Evolutionary conservation across 2,888 invertebrate genomes (phyloP).

Genomic region (Scaptomyza caliginosa): DNA sequence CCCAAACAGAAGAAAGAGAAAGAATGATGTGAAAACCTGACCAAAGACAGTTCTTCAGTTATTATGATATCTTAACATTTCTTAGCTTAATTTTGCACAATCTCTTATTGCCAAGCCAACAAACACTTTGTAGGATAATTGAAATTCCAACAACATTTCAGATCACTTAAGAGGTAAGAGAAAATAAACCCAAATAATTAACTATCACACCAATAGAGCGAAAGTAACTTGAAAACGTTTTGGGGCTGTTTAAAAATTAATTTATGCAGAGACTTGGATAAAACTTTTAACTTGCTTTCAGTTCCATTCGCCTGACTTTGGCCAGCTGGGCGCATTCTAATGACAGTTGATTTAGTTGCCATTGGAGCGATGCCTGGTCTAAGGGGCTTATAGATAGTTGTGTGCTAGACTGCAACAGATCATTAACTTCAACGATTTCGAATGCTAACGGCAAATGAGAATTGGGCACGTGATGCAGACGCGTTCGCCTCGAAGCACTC

Average conservation of each 20-base stretch:
- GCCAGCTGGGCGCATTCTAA: conserved; percentile 62
- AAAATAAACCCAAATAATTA: conserved; percentile 57
- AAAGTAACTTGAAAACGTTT: conserved; percentile 25
- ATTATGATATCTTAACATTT: too few species aligned
- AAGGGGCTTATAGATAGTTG: conserved; percentile 55
- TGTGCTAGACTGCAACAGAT: conserved; percentile 69
- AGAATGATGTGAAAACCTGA: too few species aligned
- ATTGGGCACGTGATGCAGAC: conserved; percentile 69
- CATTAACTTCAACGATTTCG: conserved; percentile 72
- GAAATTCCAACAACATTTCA: conserved; percentile 16
- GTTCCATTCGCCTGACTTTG: background rate
- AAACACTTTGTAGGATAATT: conserved; percentile 6
- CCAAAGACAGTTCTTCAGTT: too few species aligned
- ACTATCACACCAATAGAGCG: conserved; percentile 37
- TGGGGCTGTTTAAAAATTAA: conserved; percentile 64
- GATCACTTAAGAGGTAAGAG: conserved; percentile 36
- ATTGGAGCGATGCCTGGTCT: background rate
- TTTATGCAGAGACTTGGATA: conserved; percentile 63
- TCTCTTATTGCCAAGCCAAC: background rate
- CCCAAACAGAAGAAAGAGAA: too few species aligned
- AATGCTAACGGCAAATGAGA: conserved; percentile 73
- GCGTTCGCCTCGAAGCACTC: conserved; percentile 49
- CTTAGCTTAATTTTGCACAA: background rate
- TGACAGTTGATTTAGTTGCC: conserved; percentile 72
- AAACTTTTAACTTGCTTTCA: conserved; percentile 25